These are phyloP conservation scores for Heteropelma amictum DNA, from an alignment of 2,888 invertebrate species.

Conservation along the genomic window DNA sequence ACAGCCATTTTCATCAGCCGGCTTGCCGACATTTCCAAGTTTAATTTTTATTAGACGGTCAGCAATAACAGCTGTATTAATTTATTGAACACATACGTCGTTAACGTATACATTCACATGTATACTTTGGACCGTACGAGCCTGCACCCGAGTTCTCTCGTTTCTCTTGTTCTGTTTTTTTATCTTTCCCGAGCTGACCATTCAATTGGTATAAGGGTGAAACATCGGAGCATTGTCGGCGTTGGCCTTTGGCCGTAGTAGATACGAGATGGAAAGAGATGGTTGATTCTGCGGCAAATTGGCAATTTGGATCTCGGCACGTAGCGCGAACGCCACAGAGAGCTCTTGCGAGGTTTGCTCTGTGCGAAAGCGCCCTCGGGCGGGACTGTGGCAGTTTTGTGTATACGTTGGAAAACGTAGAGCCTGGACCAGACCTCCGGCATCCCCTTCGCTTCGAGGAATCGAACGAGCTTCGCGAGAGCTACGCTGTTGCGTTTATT, in stretches of 20 bases:
- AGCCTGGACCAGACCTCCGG: not conserved
- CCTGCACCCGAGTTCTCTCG: conserved; percentile 6
- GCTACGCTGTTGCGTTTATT: too few relatives aligned
- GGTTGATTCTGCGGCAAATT: conserved; percentile 65
- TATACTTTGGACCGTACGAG: not conserved
- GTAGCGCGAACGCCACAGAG: conserved; percentile 35
- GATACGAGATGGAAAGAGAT: conserved; percentile 57
- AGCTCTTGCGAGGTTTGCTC: conserved; percentile 32
- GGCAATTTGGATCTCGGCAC: conserved; percentile 63
- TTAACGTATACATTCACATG: not conserved
- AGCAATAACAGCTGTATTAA: not conserved
- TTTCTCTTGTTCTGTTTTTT: conserved; percentile 20
- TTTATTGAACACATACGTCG: conserved; percentile 12
- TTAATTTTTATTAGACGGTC: conserved; percentile 2
- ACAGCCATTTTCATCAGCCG: conserved; percentile 5
- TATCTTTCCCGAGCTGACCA: conserved; percentile 16
- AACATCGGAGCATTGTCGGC: conserved; percentile 45
- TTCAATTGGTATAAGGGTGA: conserved; percentile 24
- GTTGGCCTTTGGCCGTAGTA: conserved; percentile 59
- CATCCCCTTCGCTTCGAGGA: conserved; percentile 5
- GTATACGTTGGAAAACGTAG: conserved; percentile 30
- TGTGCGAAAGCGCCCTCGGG: conserved; percentile 38
- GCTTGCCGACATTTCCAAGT: not conserved
- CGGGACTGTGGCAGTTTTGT: conserved; percentile 32
- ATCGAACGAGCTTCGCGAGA: conserved; percentile 1